Evolutionary conservation across 2,888 invertebrate genomes (phyloP), one percentile per base, ranked within the genome.

Genomic region (Tetrapedia diversipes): DNA sequence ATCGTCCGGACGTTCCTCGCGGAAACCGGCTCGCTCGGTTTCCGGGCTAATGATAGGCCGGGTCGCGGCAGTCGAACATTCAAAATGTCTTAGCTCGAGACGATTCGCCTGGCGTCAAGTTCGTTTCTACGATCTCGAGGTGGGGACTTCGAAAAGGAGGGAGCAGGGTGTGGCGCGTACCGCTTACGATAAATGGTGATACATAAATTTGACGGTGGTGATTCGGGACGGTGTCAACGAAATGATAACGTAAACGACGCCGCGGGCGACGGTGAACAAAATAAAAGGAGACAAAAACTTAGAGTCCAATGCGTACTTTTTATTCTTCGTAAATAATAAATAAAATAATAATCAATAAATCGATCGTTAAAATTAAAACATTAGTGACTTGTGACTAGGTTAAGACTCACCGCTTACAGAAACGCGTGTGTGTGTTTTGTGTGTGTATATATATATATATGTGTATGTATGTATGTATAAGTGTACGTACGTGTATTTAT

Each of bases 331-430:
- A 87, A 85, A 87, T 88, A 88, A 88, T 88, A 91, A 91, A 91
- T 91, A 91, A 91, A 91, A 91, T 91, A 87, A 89, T 89, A 90
- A 91, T 90, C 88, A 89, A 90, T 90, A 88, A 85, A 86, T 89
- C 86, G 87, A 88, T 86, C 78, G 85, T 89, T 83, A 89, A 88
- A 90, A 89, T 88, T 87, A 90, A 91, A 89, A 89, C 89, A 90
- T 66, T 91, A 90, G 91, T 91, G 91, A 91, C 89, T 91, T 87
- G 91, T 91, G 91, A 91, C 91, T 91, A 91, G 91, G 91, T 91
- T 90, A 90, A 91, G 89, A 91, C 91, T 91, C 91, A 91, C 91
- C 91, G 90, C 89, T 91, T 91, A 89, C 89, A 88, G 87, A 86
- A 86, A 80, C 79, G 77, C 79, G 64, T 77, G 84, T 88, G 43